A percentile compares a stretch with the other conserved stretches of the same genome.
phyloP scores from a whole-genome alignment of 2,888 invertebrate species.

The Corythucha ciliata region DNA sequence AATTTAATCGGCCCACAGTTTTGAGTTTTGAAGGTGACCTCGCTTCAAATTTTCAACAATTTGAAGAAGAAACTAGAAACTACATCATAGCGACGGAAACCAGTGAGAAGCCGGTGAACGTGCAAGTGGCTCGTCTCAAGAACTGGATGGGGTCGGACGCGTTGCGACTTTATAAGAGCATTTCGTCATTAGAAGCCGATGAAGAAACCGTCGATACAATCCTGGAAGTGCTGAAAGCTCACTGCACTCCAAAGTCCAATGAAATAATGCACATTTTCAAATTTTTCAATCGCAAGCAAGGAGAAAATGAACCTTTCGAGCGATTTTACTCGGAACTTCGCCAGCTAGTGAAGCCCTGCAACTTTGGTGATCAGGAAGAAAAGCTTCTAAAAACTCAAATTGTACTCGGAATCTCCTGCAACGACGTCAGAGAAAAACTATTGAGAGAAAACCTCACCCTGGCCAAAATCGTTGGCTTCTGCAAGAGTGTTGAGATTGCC shows the following conservation, averaged over 20 bases:
- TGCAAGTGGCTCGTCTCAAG: conserved; percentile 19
- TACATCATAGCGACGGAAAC: conserved; percentile 20
- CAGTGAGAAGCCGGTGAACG: conserved; percentile 20
- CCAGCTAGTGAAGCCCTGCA: too few species aligned
- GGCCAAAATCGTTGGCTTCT: too few species aligned
- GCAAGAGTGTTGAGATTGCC: too few species aligned
- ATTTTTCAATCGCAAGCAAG: conserved; percentile 26
- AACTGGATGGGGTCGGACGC: conserved; percentile 17
- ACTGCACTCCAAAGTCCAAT: conserved; percentile 26
- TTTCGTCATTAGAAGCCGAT: neutral
- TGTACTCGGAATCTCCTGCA: conserved; percentile 14
- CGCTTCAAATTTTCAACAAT: too few species aligned
- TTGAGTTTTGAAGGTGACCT: too few species aligned
- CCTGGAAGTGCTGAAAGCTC: conserved; percentile 21
- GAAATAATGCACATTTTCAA: conserved; percentile 26
- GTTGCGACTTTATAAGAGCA: conserved; percentile 10
- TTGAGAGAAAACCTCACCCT: conserved; percentile 18
- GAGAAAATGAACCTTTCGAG: conserved; percentile 24
- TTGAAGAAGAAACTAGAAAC: too few species aligned
- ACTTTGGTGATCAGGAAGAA: conserved; percentile 25
- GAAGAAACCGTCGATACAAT: conserved; percentile 17
- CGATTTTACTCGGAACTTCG: conserved; percentile 20
- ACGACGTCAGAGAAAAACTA: conserved; percentile 15
- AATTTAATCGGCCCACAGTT: too few species aligned
- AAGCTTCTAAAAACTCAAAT: conserved; percentile 25